Conservation (phyloP, 2,797 vertebrate species). For the Labeo calbasu region DNA sequence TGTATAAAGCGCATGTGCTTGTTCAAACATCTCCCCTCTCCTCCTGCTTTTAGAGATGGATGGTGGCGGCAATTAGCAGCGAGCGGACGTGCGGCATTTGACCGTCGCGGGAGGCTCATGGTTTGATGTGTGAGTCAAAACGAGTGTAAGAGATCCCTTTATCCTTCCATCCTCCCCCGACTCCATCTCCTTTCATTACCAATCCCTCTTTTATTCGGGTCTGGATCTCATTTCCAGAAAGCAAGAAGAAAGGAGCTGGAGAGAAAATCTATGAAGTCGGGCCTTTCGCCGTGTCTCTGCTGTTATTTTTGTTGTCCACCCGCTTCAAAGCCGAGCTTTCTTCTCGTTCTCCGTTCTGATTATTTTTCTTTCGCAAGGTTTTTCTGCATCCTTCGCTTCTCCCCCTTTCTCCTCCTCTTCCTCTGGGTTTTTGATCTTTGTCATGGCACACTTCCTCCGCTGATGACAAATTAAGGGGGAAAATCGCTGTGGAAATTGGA, state of each 20-base stretch:
- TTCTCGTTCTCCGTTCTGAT: slow-evolving; percentile 55
- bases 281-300: slow-evolving; percentile 65
- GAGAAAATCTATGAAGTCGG: slow-evolving; percentile 64
- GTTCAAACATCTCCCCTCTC: slow-evolving; percentile 20
- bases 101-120: slow-evolving; percentile 68
- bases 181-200: slow-evolving; percentile 76
- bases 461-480: slow-evolving; percentile 58
- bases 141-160: slow-evolving; percentile 67
- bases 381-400: slow-evolving; percentile 39
- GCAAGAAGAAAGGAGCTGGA: slow-evolving; percentile 49
- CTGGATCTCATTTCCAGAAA: slow-evolving; percentile 80
- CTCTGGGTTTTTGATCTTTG: slow-evolving; percentile 54
- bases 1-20: slow-evolving; percentile 29
- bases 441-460: slow-evolving; percentile 41
- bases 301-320: slow-evolving; percentile 71
- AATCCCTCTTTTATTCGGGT: slow-evolving; percentile 74
- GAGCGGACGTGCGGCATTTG: slow-evolving; percentile 62
- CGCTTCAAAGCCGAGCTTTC: slow-evolving; percentile 70
- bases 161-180: slow-evolving; percentile 51
- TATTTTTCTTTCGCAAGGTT: slow-evolving; percentile 61
- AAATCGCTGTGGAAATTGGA: slow-evolving; percentile 56
- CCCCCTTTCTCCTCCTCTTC: slow-evolving; percentile 44
- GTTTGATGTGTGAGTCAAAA: slow-evolving; percentile 74
- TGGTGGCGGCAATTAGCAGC: slow-evolving; percentile 68
- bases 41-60: slow-evolving; percentile 49